Conservation (phyloP, 2,888 invertebrate genomes). For the Dolichopus griseipennis region DNA sequence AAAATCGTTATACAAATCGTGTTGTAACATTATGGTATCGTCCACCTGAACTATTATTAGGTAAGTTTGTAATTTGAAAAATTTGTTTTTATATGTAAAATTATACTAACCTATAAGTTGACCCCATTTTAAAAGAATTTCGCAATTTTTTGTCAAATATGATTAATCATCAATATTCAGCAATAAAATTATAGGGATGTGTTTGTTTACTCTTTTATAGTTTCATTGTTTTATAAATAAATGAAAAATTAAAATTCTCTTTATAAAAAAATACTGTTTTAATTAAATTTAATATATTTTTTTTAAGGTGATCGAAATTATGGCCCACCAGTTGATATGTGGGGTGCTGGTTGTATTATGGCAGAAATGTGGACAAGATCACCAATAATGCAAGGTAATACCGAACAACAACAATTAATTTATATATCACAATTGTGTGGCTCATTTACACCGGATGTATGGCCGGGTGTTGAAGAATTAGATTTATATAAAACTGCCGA, state of each 20-base stretch:
- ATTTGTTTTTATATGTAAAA: neutral
- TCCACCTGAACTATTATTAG: conserved; percentile 48
- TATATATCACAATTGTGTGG: conserved; percentile 95
- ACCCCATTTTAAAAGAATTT: neutral
- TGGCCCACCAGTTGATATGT: conserved; percentile 93
- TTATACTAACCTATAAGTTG: no score
- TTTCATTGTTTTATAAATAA: no score
- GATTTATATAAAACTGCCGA: conserved; percentile 85
- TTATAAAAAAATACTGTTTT: no score
- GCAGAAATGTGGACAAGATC: conserved; percentile 98
- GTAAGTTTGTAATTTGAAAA: neutral
- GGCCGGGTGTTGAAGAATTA: conserved; percentile 86
- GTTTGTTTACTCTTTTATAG: no score
- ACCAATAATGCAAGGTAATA: conserved; percentile 92
- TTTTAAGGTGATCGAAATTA: conserved; percentile 78
- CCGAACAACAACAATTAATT: conserved; percentile 91
- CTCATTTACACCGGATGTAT: conserved; percentile 81
- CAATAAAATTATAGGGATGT: no score
- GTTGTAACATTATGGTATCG: conserved; percentile 96
- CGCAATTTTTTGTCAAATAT: neutral
- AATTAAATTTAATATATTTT: conserved; percentile 43
- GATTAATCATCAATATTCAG: no score
- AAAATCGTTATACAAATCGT: conserved; percentile 90
- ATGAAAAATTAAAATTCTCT: no score
- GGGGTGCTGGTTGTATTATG: conserved; percentile 99